phyloP scores from a whole-genome alignment of 2,113 vertebrate species.

The Cololabis saira region DNA sequence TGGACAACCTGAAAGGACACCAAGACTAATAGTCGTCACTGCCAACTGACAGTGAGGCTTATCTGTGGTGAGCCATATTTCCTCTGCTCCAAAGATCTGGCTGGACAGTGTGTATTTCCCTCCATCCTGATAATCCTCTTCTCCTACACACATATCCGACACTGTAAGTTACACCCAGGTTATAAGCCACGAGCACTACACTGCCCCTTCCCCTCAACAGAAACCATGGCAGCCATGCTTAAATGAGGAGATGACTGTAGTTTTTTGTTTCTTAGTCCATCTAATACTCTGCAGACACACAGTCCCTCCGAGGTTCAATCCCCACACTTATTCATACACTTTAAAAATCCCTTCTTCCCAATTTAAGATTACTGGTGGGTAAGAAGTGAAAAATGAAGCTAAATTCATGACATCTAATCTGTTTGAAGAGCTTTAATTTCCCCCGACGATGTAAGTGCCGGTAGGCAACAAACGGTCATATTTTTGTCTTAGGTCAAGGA shows the following conservation, averaged over 20 bases:
- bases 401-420: slow-evolving; percentile 82
- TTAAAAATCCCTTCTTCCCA: slow-evolving; percentile 65
- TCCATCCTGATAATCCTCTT: slow-evolving; percentile 57
- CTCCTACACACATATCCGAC: slow-evolving; percentile 51
- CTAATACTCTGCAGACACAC: slow-evolving; percentile 69
- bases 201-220: slow-evolving; percentile 9
- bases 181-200: slow-evolving; percentile 30
- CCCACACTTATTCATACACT: slow-evolving; percentile 35
- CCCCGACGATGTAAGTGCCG: slow-evolving; percentile 56
- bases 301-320: slow-evolving; percentile 39
- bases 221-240: slow-evolving; percentile 51
- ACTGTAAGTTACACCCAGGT: slow-evolving; percentile 60
- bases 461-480: slow-evolving; percentile 67
- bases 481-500: slow-evolving; percentile 57
- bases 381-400: slow-evolving; percentile 80
- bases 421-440: no score
- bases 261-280: slow-evolving; percentile 59
- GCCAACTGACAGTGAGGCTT: slow-evolving; percentile 69
- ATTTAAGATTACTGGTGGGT: slow-evolving; percentile 75
- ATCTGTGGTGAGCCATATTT: slow-evolving; percentile 62
- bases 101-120: slow-evolving; percentile 57
- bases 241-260: slow-evolving; percentile 40
- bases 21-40: slow-evolving; percentile 64
- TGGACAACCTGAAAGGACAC: slow-evolving; percentile 40
- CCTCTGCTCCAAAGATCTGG: slow-evolving; percentile 60